Evolutionary conservation across 2,797 vertebrate species (phyloP), one percentile per base, ranked within the genome.

Genomic region (Cuculus canorus): DNA sequence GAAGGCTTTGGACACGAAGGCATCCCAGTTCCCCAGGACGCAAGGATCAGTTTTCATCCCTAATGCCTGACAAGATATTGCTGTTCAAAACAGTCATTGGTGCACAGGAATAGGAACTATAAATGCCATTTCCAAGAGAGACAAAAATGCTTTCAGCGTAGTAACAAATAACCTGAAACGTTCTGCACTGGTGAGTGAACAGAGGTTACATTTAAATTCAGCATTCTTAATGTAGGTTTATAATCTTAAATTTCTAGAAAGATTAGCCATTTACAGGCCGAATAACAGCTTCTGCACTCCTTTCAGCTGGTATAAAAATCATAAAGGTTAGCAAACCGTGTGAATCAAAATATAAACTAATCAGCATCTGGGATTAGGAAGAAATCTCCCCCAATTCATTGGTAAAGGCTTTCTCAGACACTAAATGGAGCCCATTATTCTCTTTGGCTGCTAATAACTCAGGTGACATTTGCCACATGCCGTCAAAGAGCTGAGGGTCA

Each of bases 371-470:
- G 81, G 94, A 88, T 93, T 93, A 93, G 83, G 86, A 92, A 87
- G 81, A 92, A 94, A 95, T 96, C 90, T 93, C 93, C 59, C 92
- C 75, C 93, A 88, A 92, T 93, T 95, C 93, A 90, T 84, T 65
- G 93, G 90, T 84, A 95, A 91, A 96, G 60, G 78, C 81, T 90
- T 95, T 82, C 75, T 90, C 95, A 96, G 95, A 95, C 85, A 96
- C 22, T 2, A 81, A 94, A 90, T 5, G 13, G 57, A 93, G 71
- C 75, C 91, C 83, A 87, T 93, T 77, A 78, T 87, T 87, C 89
- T 97, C 68, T 94, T 95, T 96, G 93, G 86, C 68, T 92, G 86
- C 88, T 96, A 96, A 95, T 96, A 96, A 96, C 91, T 93, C 68
- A 65, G 75, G 78, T 93, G 93, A 93, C 90, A 92, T 96, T 94